These are phyloP conservation scores for Thumatha senex DNA, from an alignment of 2,888 invertebrate genomes.

Conservation along the genomic window DNA sequence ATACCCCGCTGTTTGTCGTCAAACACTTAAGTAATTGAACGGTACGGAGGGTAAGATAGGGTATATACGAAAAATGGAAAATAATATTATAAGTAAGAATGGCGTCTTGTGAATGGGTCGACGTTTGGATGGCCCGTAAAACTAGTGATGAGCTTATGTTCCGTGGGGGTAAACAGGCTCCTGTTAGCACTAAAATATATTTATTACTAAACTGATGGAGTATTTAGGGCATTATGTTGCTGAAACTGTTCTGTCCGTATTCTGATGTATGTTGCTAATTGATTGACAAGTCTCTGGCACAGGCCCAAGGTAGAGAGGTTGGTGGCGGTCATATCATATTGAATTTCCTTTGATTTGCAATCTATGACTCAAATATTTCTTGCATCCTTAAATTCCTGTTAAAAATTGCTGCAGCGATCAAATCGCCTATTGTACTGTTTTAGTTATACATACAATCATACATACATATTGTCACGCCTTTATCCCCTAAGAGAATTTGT, in stretches of 20 bases:
- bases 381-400: too few relatives aligned
- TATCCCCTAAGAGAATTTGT: too few relatives aligned
- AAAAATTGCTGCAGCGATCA: too few relatives aligned
- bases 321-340: too few relatives aligned
- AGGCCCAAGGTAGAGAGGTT: too few relatives aligned
- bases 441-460: too few relatives aligned
- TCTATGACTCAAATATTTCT: too few relatives aligned
- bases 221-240: neutral
- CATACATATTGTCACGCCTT: too few relatives aligned
- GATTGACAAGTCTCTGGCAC: too few relatives aligned
- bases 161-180: slow-evolving; percentile 26
- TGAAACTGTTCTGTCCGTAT: neutral
- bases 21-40: slow-evolving; percentile 82
- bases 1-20: slow-evolving; percentile 52
- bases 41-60: slow-evolving; percentile 63
- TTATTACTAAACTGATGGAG: slow-evolving; percentile 20
- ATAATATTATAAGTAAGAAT: slow-evolving; percentile 70
- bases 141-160: slow-evolving; percentile 35
- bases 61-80: slow-evolving; percentile 69
- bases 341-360: too few relatives aligned
- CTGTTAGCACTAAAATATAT: slow-evolving; percentile 22
- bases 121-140: slow-evolving; percentile 32
- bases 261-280: too few relatives aligned
- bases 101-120: slow-evolving; percentile 53
- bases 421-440: too few relatives aligned